A percentile compares a stretch with the other conserved stretches of the same genome.
Evolutionary conservation across 2,888 invertebrate genomes (phyloP).

Genomic region (Habrosyne pyritoides): DNA sequence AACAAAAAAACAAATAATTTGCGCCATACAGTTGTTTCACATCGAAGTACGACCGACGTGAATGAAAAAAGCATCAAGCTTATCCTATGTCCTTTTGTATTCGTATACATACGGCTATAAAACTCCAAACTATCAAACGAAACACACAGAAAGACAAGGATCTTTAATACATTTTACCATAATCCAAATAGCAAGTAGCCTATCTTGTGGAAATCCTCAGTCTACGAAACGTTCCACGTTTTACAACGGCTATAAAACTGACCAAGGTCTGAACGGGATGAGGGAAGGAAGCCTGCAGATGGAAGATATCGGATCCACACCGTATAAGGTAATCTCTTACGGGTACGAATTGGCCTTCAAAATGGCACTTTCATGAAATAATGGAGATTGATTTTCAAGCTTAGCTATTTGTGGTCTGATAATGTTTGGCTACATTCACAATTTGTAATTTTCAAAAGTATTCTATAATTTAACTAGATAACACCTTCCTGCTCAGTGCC

Average conservation of each 20-base stretch:
- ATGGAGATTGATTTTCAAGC: slow-evolving; percentile 41
- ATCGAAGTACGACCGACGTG: no score
- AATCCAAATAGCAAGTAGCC: slow-evolving; percentile 8
- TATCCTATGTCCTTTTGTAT: not conserved
- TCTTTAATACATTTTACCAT: slow-evolving; percentile 4
- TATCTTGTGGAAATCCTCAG: slow-evolving; percentile 25
- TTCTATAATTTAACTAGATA: no score
- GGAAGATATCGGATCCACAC: slow-evolving; percentile 44
- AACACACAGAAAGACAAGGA: slow-evolving; percentile 1
- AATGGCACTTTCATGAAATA: slow-evolving; percentile 35
- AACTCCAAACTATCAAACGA: not conserved
- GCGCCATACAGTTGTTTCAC: no score
- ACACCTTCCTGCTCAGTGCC: no score
- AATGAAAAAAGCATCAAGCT: not conserved
- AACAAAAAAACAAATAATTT: no score
- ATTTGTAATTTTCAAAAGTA: no score
- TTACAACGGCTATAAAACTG: slow-evolving; percentile 59
- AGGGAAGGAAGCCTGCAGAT: slow-evolving; percentile 46
- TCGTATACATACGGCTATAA: not conserved
- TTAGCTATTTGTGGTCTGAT: not conserved
- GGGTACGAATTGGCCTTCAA: slow-evolving; percentile 43
- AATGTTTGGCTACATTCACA: not conserved
- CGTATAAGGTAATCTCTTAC: slow-evolving; percentile 51
- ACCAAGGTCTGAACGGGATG: slow-evolving; percentile 45
- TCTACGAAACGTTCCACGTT: slow-evolving; percentile 31